Base-by-base conservation (phyloP, 2,888 invertebrate species). In the Cantharis rustica region DNA sequence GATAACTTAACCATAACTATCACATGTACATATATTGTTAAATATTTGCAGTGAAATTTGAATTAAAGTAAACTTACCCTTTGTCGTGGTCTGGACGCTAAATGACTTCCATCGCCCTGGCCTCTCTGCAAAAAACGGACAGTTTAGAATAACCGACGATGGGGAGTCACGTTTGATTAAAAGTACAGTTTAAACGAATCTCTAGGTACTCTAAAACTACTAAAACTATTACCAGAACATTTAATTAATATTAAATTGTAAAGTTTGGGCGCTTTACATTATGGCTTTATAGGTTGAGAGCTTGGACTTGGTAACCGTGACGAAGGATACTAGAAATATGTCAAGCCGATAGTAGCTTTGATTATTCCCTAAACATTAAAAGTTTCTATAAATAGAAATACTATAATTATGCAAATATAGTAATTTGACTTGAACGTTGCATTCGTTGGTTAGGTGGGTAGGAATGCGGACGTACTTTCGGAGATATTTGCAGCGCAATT, bases 91-190 rank as follows among this genome's bases (percentile, higher is more conserved):
- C 85, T 82, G 72, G 85, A 82, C 75, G 82, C 87, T 83, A 86
- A 86, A 85, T 89, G 90, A 84, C 89, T 89, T 83, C 90, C 89
- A 81, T 91, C 90, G 81, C 90, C 89, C 84, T 88, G 88, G 81
- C 89, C 88, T 85, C 89, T 89, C 87, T 89, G 88, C 68, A 87
- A 88, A 80, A 79, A 47, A 47, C 1, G 47, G 3, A 47, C n/a
- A 47, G 5, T 47, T 31, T n/a, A 47, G 47, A n/a, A 47, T 47
- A n/a, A 1, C 11, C 31, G 4, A 61, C 15, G 70, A 73, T 71
- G 17, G 17, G 27, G 63, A 23, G 62, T 71, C 61, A 74, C 26
- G 62, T 64, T 70, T 66, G 73, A 68, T 74, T 74, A 74, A 27
- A 69, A 73, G 71, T 70, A 74, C 16, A 47, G 69, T 62, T 71